Evolutionary conservation across 2,797 vertebrate genomes (phyloP), one percentile per base, ranked within the genome.

Genomic region (Gila robusta): DNA sequence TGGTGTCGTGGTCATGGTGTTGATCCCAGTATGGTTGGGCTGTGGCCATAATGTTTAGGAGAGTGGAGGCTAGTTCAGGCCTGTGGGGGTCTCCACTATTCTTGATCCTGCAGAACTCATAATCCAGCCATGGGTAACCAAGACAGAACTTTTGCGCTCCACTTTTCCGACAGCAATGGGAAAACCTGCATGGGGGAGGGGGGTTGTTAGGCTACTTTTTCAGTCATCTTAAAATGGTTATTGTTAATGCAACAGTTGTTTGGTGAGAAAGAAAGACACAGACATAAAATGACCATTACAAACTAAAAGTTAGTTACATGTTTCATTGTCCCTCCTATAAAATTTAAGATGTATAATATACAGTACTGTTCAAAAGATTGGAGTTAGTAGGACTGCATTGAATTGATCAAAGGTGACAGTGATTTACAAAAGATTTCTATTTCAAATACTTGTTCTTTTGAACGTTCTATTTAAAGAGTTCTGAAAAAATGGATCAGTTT

Each of bases 1-100:
- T 93, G 69, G 78, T 37, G 88, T 94, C 94, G 32, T 90, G 89
- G 86, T 92, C 95, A 59, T 90, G 88, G 86, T 92, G 95, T 74
- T 95, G 92, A 77, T 93, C 92, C 97, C 97, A 98, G 94, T 93
- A 94, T 84, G 92, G 92, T 91, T 95, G 96, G 92, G 93, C 89
- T 47, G 74, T 92, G 73, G 96, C 95, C 95, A 98, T 94, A 89
- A 92, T 93, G 89, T 92, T 88, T 86, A 88, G 90, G 78, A 92
- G 90, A 79, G 54, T 80, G 83, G 95, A 93, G 89, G 94, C 91
- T 92, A 87, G 95, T 96, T 88, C 95, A 92, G 28, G 94, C 92
- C 79, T 59, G 35, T n/a, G 64, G 64, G 28, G 62, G 44, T 82
- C 67, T 71, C 81, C 70, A 83, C 11, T 26, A 47, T 59, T 12